Base-by-base conservation (phyloP, 2,113 vertebrate species). In the mouse (Mus musculus) region DNA sequence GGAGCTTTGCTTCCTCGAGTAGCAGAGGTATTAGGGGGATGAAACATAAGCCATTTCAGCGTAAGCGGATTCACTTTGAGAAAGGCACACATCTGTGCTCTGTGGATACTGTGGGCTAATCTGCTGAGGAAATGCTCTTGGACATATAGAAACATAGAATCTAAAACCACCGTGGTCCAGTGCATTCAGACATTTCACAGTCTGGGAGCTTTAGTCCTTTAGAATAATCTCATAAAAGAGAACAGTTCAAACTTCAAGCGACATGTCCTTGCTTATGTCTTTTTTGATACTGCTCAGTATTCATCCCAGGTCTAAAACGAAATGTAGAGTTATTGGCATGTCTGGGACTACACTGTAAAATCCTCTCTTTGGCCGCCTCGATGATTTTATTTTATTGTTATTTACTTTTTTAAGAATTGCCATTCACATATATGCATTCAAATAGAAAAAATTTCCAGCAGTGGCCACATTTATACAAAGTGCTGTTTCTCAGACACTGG, bases 1-100 rank as follows among this genome's bases (percentile, higher is more conserved):
- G 89, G 22, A 91, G 65, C 16, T 91, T 96, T 95, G 7, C 33
- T 81, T 94, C 39, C 24, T 91, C 33, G 42, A 75, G 13, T 86
- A 94, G 52, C 11, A 73, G 17, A 67, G 67, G 72, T 73, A 88
- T 72, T 85, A 91, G 36, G 4, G 88, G 33, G 63, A 88, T 86
- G 72, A 94, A 89, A 77, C 42, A 52, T 65, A 91, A 95, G 28
- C 42, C 52, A 81, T 86, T 81, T 82, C 72, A 89, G 26, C 7
- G 36, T 88, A 61, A 84, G 54, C 75, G 65, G 54, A 22, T 92
- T 96, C 54, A 16, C 39, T 82, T 39, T 59, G 75, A 95, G 69
- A 82, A 86, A 92, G 65, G 30, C 26, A 76, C 20, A 75, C 8
- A 28, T 95, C 91, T 92, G 49, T 88, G 46, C 39, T 90, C 39